Conservation (phyloP, 53 echinoderm and acorn worm species). For the Echinometra lucunter region DNA sequence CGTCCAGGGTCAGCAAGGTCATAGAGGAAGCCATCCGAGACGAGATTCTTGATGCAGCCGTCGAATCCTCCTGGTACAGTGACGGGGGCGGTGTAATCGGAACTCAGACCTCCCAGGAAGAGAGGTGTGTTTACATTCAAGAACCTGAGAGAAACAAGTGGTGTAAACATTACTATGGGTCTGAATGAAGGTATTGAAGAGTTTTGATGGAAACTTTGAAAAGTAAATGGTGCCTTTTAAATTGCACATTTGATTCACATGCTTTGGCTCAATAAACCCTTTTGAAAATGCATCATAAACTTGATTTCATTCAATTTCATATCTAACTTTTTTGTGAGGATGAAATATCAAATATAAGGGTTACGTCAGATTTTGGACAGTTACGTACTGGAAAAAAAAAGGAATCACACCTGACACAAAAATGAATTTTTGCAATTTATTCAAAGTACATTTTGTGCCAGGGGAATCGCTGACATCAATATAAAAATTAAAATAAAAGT, state of each 20-base stretch:
- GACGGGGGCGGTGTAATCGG: slow-evolving; percentile 41
- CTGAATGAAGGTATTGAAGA: background rate
- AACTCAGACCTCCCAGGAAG: slow-evolving; percentile 86
- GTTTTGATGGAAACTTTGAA: background rate
- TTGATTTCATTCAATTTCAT: no score
- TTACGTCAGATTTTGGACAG: no score
- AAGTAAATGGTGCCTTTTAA: background rate
- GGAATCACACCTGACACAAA: no score
- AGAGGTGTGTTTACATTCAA: slow-evolving; percentile 89
- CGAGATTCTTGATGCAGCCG: slow-evolving; percentile 92
- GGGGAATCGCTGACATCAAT: no score
- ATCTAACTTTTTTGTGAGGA: no score
- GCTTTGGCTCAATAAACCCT: background rate
- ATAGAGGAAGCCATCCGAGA: slow-evolving; percentile 86
- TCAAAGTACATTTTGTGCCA: no score
- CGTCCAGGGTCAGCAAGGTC: slow-evolving; percentile 77
- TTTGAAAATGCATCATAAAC: background rate
- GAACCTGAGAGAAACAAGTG: slow-evolving; percentile 68
- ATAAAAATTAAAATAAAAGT: no score
- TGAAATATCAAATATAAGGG: no score
- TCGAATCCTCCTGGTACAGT: slow-evolving; percentile 69
- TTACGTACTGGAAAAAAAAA: no score
- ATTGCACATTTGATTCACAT: background rate
- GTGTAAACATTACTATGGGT: background rate
- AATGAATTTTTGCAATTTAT: no score